Evolutionary conservation across 2,888 invertebrate species (phyloP), one percentile per base, ranked within the genome.

Genomic region (Beris morrisii): DNA sequence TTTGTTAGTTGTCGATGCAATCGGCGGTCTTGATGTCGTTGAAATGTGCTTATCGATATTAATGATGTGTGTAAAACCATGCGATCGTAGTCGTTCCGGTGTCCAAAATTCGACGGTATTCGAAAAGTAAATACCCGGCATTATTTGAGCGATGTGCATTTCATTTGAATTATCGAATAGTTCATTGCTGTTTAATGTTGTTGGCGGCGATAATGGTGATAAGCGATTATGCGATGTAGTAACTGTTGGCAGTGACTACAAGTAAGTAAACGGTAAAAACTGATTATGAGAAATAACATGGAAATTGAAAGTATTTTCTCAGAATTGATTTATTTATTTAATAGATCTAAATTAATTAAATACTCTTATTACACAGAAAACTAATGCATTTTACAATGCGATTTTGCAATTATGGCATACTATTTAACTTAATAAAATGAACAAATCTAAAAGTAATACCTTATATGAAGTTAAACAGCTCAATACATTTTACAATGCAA

Each of bases 41-140:
- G 73, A 72, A 66, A 75, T 75, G 68, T 76, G 75, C 65, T 72
- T 73, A 67, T 77, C 76, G 65, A 77, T 76, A 38, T 74, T 73
- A 38, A 77, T 75, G 13, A 77, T 72, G 59, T 76, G 75, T 55
- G 75, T 75, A 54, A 76, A 75, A 15, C 74, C 74, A 67, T 74
- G 72, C 5, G 73, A 67, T 50, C 71, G 73, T 48, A 77, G 69
- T 63, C 71, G 72, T n/a, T 74, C 71, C 44, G 72, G 68, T 57
- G 73, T 73, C 75, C 75, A 76, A 45, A 70, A 69, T 43, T 73
- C 69, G 31, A 72, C 73, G 46, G 72, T 68, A 66, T 74, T 75
- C 55, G 76, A 73, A 59, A 75, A 71, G 70, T 74, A 75, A 61
- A 77, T 75, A 31, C 74, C 73, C 4, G 75, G 75, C 69, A 74